Evolutionary conservation across 2,888 invertebrate genomes (phyloP), one percentile per base, ranked within the genome.

Genomic region (Dinocampus coccinellae): DNA sequence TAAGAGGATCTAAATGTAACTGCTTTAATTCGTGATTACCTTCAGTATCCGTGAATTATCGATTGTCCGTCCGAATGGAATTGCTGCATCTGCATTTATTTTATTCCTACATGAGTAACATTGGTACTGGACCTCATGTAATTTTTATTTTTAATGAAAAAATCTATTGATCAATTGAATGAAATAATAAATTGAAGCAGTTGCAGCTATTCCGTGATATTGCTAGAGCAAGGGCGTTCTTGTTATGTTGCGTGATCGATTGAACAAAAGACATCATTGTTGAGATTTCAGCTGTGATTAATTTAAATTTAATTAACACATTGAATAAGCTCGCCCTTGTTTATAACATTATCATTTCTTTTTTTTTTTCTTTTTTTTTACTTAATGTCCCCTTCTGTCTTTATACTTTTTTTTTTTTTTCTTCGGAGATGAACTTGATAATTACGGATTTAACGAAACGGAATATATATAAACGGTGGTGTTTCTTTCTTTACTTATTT

Each of bases 1-100:
- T 94, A 83, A 90, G 94, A 89, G 94, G 94, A 91, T 94, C 94
- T 79, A 94, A 94, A 90, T 94, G 92, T 92, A 92, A 92, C 89
- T 88, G 86, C 87, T 87, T 87, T 83, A 84, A 82, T 47, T 86
- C 82, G 82, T 82, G 78, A 79, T 81, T 83, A 81, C 75, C 81
- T 77, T 55, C 53, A n/a, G 47, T 22, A 24, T 11, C 20, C 34
- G 53, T 53, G 16, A 29, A 65, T 36, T 39, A 57, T 36, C 57
- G n/a, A 57, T n/a, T 36, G 29, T 36, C 20, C 39, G 63, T 26
- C 42, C 34, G 20, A 36, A 55, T 69, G 16, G 42, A 70, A 69
- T 47, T 26, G 62, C 64, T 64, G 29, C 58, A 42, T 22, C 52
- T 34, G 36, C 22, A 16, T 55, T 57, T 24, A 39, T 34, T 62